A percentile compares a stretch with the other conserved stretches of the same genome.
Conservation (phyloP, 1,140 invertebrate species). For the Drosophila orena region DNA sequence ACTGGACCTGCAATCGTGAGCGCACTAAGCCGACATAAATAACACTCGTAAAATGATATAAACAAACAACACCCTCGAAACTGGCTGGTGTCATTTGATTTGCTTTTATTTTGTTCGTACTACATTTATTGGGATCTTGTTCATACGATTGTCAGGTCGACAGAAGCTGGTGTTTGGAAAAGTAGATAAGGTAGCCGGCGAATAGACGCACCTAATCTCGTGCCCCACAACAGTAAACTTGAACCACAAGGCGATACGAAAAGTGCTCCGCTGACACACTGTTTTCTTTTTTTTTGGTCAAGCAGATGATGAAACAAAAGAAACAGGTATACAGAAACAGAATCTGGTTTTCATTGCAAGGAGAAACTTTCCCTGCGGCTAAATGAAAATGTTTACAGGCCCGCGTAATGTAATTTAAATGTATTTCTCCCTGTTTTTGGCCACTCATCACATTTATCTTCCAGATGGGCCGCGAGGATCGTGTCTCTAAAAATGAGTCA, state of each 20-base stretch:
- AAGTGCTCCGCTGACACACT: conserved; percentile 11
- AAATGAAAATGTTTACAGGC: background rate
- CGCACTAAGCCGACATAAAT: conserved; percentile 10
- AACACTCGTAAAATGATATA: conserved; percentile 33
- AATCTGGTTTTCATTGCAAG: conserved; percentile 11
- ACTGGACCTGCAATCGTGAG: conserved; percentile 23
- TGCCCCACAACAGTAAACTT: conserved; percentile 24
- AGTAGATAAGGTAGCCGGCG: conserved; percentile 22
- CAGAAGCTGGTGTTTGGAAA: background rate
- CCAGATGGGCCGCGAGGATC: conserved; percentile 6
- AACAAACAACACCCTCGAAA: conserved; percentile 26
- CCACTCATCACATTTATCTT: conserved; percentile 10
- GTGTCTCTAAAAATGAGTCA: background rate
- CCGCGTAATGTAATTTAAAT: background rate
- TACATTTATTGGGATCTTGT: conserved; percentile 23
- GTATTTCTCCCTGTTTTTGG: background rate
- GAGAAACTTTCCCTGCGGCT: conserved; percentile 12
- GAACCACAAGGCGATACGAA: conserved; percentile 10
- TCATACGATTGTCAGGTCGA: conserved; percentile 23
- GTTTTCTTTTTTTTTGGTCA: conserved; percentile 9
- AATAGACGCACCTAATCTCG: conserved; percentile 18
- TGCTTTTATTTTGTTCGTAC: background rate
- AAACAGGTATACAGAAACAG: background rate
- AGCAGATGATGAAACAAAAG: no score
- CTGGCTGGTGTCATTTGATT: background rate